phyloP scores from a whole-genome alignment of 2,888 invertebrate species.

The Electrophaes corylata region DNA sequence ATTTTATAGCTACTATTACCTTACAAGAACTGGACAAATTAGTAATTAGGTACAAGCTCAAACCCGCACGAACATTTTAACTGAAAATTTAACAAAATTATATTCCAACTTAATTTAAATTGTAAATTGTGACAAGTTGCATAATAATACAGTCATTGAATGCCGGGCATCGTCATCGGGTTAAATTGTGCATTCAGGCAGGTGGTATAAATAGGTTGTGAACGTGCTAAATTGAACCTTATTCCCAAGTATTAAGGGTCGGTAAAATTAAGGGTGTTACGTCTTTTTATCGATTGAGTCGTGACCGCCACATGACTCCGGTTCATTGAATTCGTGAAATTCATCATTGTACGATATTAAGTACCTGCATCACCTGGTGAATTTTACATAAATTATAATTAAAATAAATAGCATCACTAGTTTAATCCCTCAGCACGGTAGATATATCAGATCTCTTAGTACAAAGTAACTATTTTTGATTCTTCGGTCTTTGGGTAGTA shows the following conservation, averaged over 20 bases:
- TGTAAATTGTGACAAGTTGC: slow-evolving; percentile 35
- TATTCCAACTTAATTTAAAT: slow-evolving; percentile 24
- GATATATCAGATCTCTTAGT: too few species aligned
- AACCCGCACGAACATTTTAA: neutral
- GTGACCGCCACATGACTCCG: slow-evolving; percentile 26
- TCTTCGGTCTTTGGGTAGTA: too few species aligned
- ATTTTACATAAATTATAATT: neutral
- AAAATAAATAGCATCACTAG: too few species aligned
- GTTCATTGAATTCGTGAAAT: slow-evolving; percentile 23
- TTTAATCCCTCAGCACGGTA: too few species aligned
- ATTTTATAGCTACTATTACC: neutral
- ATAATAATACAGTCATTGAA: slow-evolving; percentile 35
- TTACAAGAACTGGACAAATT: slow-evolving; percentile 2
- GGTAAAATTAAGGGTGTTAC: neutral
- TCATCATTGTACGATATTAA: slow-evolving; percentile 10
- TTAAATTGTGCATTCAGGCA: slow-evolving; percentile 29
- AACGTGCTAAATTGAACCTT: slow-evolving; percentile 10
- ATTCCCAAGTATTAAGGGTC: neutral
- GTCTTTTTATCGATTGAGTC: slow-evolving; percentile 19
- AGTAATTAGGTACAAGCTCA: slow-evolving; percentile 5
- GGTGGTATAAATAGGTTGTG: slow-evolving; percentile 18
- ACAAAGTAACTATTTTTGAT: too few species aligned
- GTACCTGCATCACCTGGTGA: neutral
- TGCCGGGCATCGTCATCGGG: slow-evolving; percentile 23
- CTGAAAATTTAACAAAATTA: slow-evolving; percentile 14